Evolutionary conservation across 2,797 vertebrate species (phyloP).

Genomic region (Enteromius paludinosus): DNA sequence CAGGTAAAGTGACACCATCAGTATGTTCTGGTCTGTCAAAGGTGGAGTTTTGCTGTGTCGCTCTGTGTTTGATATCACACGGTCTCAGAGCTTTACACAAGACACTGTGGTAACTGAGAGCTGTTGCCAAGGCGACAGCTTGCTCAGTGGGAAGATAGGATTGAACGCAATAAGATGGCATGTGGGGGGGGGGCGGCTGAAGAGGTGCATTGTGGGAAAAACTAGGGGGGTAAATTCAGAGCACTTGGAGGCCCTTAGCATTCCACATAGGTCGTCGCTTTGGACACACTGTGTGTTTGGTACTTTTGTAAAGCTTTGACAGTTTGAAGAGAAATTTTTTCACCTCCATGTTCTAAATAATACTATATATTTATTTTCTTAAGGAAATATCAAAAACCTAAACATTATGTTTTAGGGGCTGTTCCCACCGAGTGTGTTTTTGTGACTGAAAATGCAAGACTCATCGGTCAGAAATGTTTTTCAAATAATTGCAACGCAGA

Average conservation of each 20-base stretch:
- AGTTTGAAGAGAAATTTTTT: not conserved
- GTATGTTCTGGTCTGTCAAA: slow-evolving; percentile 12
- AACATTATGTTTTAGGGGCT: not conserved
- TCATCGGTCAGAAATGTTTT: not conserved
- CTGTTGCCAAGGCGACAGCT: slow-evolving; percentile 63
- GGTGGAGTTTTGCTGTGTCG: not conserved
- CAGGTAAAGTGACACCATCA: slow-evolving; percentile 65
- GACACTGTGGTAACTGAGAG: slow-evolving; percentile 47
- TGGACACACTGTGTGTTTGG: slow-evolving; percentile 6
- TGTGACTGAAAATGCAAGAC: not conserved
- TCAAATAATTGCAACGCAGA: not conserved
- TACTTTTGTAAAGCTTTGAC: slow-evolving; percentile 8
- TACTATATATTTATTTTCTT: not conserved
- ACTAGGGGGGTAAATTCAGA: slow-evolving; percentile 43
- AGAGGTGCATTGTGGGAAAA: slow-evolving; percentile 50
- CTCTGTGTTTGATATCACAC: slow-evolving; percentile 14
- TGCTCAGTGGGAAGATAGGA: slow-evolving; percentile 52
- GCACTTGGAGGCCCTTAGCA: slow-evolving; percentile 42
- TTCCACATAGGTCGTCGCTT: slow-evolving; percentile 45
- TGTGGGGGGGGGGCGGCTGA: slow-evolving; percentile 21
- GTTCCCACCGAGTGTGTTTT: not conserved
- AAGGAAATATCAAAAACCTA: not conserved
- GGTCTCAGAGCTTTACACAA: slow-evolving; percentile 27
- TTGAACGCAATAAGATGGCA: slow-evolving; percentile 43
- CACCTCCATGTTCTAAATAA: not conserved